These are phyloP conservation scores for Gnathonemus longibarbis DNA, from an alignment of 2,113 vertebrate genomes.

Conservation along the genomic window DNA sequence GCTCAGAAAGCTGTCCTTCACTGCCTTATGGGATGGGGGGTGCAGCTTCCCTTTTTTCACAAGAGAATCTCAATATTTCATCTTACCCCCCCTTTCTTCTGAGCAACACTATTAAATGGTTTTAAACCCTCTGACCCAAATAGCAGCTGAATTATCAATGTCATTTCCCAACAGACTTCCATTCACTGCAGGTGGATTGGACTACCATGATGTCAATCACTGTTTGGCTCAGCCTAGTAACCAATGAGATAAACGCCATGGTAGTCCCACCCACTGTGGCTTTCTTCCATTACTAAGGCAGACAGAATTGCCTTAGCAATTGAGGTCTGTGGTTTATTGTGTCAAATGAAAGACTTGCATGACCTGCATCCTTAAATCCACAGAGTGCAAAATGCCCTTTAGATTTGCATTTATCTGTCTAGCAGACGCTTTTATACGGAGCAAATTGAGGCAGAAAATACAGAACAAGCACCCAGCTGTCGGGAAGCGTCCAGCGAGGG, in stretches of 20 bases:
- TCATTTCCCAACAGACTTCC: background rate
- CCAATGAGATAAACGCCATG: background rate
- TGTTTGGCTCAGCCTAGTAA: background rate
- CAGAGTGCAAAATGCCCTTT: background rate
- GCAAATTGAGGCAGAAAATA: background rate
- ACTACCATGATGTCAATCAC: background rate
- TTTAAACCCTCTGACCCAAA: constrained; percentile 2
- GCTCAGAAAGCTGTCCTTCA: background rate
- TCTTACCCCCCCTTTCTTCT: background rate
- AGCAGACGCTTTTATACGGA: background rate
- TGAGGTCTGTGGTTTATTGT: background rate
- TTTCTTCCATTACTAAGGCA: background rate
- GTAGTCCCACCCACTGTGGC: background rate
- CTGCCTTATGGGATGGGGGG: background rate
- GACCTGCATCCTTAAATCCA: constrained; percentile 1
- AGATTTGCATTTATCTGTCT: background rate
- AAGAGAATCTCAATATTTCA: background rate
- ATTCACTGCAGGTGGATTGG: background rate
- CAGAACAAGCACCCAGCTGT: background rate
- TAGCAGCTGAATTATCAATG: background rate
- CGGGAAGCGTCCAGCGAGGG: background rate
- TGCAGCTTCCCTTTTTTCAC: background rate
- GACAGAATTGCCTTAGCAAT: background rate
- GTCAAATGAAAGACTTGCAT: background rate
- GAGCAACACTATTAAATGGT: background rate